phyloP scores from a whole-genome alignment of 2,113 vertebrate genomes.

The Brachyhypopomus occidentalis region DNA sequence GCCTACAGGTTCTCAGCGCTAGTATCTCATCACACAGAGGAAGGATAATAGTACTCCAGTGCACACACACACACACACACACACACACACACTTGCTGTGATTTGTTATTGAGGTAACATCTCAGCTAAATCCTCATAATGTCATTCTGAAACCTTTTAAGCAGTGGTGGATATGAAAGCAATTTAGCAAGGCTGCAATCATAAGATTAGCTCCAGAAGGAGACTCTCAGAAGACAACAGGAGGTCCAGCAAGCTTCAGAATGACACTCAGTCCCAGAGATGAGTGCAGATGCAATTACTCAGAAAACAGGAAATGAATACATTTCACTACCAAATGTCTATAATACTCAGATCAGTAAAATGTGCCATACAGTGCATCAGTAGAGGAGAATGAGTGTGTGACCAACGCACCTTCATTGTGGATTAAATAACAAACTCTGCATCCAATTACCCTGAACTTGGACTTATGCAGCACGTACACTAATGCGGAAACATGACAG shows the following conservation, averaged over 20 bases:
- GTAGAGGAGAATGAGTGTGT: neutral
- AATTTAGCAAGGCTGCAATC: conserved; percentile 55
- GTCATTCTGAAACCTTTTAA: conserved; percentile 56
- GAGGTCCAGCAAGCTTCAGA: conserved; percentile 30
- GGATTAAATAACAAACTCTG: neutral
- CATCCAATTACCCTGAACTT: conserved; percentile 22
- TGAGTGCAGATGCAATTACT: conserved; percentile 42
- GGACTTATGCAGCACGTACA: conserved; percentile 10
- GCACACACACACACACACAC: conserved; percentile 15
- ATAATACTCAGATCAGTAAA: conserved; percentile 17
- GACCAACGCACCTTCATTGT: neutral
- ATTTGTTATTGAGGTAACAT: conserved; percentile 50
- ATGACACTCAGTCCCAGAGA: conserved; percentile 37
- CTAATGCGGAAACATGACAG: neutral
- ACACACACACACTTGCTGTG: conserved; percentile 46
- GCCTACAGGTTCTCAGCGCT: conserved; percentile 26
- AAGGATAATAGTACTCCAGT: conserved; percentile 39
- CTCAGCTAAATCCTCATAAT: conserved; percentile 58
- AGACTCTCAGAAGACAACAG: conserved; percentile 40
- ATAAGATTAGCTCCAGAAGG: conserved; percentile 50
- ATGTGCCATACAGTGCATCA: neutral
- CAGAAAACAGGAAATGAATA: conserved; percentile 24
- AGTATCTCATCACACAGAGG: conserved; percentile 45
- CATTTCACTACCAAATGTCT: conserved; percentile 9
- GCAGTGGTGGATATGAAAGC: conserved; percentile 56